phyloP scores from a whole-genome alignment of 2,797 vertebrate species.

The Epinephelus awoara region DNA sequence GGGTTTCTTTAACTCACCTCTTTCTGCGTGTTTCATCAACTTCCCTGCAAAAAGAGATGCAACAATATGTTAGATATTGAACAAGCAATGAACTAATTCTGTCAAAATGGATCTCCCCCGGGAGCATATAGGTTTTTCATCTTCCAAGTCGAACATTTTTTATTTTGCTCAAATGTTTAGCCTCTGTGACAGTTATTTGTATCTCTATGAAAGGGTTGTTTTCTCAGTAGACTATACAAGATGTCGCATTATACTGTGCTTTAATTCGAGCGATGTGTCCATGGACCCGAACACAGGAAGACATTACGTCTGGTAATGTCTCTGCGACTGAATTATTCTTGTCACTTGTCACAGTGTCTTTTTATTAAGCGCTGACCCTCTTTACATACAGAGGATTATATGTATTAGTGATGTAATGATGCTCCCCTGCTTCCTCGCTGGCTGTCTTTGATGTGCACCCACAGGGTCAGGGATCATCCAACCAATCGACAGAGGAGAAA shows the following conservation, averaged over 20 bases:
- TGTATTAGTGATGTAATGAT: constrained; percentile 77
- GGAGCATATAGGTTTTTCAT: constrained; percentile 64
- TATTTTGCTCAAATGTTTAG: constrained; percentile 65
- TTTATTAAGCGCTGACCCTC: constrained; percentile 73
- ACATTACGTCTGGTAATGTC: constrained; percentile 44
- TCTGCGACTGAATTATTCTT: constrained; percentile 48
- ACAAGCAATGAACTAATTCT: constrained; percentile 78
- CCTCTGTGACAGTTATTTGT: constrained; percentile 72
- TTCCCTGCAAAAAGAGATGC: constrained; percentile 59
- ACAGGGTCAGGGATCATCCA: constrained; percentile 75
- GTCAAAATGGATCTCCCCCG: constrained; percentile 72
- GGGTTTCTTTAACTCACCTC: constrained; percentile 59
- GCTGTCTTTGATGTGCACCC: constrained; percentile 66
- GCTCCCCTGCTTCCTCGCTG: constrained; percentile 45
- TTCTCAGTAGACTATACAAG: constrained; percentile 61
- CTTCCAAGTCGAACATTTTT: constrained; percentile 57
- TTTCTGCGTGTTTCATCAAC: constrained; percentile 78
- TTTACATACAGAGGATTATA: constrained; percentile 77
- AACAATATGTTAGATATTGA: constrained; percentile 71
- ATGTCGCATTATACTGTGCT: constrained; percentile 63
- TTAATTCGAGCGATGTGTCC: constrained; percentile 59
- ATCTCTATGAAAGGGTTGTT: constrained; percentile 60
- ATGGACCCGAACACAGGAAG: constrained; percentile 44
- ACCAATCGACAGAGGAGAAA: constrained; percentile 62
- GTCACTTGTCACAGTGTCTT: constrained; percentile 59